Evolutionary conservation across 2,113 vertebrate species (phyloP), one percentile per base, ranked within the genome.

Genomic region (Brachyhypopomus occidentalis): DNA sequence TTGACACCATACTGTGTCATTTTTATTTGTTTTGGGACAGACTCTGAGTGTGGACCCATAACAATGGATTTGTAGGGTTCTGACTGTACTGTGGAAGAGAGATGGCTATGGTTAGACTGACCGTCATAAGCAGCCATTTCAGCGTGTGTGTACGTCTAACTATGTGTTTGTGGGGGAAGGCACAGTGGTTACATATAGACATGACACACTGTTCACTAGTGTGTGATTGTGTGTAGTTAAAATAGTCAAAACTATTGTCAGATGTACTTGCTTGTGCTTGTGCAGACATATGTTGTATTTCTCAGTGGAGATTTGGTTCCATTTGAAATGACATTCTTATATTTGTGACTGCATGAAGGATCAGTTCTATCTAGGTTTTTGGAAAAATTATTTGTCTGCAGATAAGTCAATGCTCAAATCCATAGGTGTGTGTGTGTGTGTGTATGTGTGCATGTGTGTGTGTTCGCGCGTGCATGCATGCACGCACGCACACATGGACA

Each of bases 41-140:
- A 45, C 20, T 79, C 12, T 25, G 8, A 12, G n/a, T 41, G 34
- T 6, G 19, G 17, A 36, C 5, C 5, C 22, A 41, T 71, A 41
- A 23, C 45, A 7, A 41, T 45, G 22, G 8, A 25, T 63, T 64
- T 76, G 36, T 60, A 45, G 58, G 41, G 38, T 12, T 41, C 9
- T 71, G 66, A 59, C 20, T 77, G 3, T 55, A 14, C 19, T 66
- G 62, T 22, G n/a, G 59, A 3, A 56, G 59, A 74, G 71, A 74
- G 45, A 74, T n/a, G 38, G 59, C 58, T 59, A 63, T 58, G 58
- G 23, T 9, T 16, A 55, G 62, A 81, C 34, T 1, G 12, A 67
- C 9, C 45, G 23, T 67, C 71, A 56, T 74, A 38, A 27, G 48
- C 72, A 75, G 71, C 71, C 79, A 81, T 81, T 75, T 81, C 64